These are phyloP conservation scores for Pelecanoides urinatrix DNA, from an alignment of 2,113 vertebrate species.

Conservation along the genomic window DNA sequence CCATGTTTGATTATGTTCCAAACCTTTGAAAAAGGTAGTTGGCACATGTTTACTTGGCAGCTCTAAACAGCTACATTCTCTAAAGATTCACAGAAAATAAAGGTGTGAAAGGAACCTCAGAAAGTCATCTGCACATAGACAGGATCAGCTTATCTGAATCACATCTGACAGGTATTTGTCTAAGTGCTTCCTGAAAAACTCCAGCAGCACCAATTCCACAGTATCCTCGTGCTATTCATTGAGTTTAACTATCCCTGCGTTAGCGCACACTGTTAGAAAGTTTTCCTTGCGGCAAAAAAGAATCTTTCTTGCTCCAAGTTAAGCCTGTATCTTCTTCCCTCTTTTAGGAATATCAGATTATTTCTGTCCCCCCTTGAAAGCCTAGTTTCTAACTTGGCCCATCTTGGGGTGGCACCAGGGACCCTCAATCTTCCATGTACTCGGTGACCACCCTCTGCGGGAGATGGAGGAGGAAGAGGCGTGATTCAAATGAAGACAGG, in stretches of 20 bases:
- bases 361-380: neutral
- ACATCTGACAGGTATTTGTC: neutral
- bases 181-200: neutral
- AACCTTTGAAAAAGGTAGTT: neutral
- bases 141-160: neutral
- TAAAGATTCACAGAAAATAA: neutral
- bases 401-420: neutral
- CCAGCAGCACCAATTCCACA: neutral
- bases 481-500: neutral
- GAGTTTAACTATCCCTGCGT: neutral
- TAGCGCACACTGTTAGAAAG: neutral
- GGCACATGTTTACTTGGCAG: neutral
- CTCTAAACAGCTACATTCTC: neutral
- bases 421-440: neutral
- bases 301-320: neutral
- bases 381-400: neutral
- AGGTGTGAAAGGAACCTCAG: neutral
- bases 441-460: neutral
- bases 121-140: neutral
- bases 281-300: neutral
- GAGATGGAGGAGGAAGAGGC: neutral
- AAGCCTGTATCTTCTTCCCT: neutral
- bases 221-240: neutral
- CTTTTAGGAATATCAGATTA: neutral
- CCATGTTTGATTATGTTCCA: neutral